Evolutionary conservation across 2,113 vertebrate genomes (phyloP).

Genomic region (Picathartes gymnocephalus): DNA sequence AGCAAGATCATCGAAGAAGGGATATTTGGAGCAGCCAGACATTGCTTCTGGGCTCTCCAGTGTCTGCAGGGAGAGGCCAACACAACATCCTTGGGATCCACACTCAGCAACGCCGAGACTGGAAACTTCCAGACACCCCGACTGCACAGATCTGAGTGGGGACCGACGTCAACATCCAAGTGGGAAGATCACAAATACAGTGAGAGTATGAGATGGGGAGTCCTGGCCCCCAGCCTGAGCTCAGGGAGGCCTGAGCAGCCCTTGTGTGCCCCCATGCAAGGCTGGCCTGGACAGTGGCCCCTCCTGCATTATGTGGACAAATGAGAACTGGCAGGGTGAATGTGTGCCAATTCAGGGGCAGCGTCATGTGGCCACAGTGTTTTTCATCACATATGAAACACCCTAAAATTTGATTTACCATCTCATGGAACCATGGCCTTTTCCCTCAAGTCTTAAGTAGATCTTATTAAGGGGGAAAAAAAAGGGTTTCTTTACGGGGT

Average conservation of each 20-base stretch:
- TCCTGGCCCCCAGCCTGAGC: background rate
- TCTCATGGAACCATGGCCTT: conserved; percentile 23
- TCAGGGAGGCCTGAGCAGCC: background rate
- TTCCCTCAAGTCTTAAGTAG: conserved; percentile 39
- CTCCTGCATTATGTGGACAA: conserved; percentile 10
- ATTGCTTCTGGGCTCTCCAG: background rate
- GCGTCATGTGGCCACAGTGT: background rate
- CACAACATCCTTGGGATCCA: background rate
- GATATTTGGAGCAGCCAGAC: background rate
- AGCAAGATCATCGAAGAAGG: background rate
- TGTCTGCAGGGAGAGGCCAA: background rate
- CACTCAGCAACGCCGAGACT: background rate
- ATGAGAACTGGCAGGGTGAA: background rate
- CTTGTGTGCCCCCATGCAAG: rapidly evolving
- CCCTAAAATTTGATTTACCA: conserved; percentile 55
- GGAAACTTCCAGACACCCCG: background rate
- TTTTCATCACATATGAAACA: conserved; percentile 38
- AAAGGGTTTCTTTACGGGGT: background rate
- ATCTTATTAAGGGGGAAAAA: background rate
- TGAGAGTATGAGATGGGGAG: rapidly evolving
- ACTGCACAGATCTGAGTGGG: background rate
- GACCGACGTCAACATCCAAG: background rate
- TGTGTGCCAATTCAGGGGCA: conserved; percentile 32
- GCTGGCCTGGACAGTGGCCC: background rate
- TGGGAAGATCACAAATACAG: background rate